Evolutionary conservation across 2,888 invertebrate species (phyloP), one percentile per base, ranked within the genome.

Genomic region (Drosophila dives): DNA sequence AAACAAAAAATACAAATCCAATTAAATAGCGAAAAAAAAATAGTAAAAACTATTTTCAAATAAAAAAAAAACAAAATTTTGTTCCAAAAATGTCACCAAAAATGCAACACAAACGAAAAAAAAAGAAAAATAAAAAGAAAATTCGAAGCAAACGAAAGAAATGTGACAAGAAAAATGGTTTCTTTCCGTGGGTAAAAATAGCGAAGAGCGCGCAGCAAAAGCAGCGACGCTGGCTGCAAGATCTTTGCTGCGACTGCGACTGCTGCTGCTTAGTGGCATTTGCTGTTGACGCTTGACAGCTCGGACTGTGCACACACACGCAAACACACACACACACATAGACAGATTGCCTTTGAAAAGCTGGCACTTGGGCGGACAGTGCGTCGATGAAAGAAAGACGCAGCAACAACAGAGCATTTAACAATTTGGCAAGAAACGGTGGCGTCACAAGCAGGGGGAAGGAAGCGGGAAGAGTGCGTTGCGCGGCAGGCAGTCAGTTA

Each of bases 161-260:
- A 81, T 76, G 45, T 45, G 82, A 73, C 78, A 69, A 72, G 72
- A 81, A 75, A 86, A 86, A 86, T 89, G 75, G 72, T 86, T 82
- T 85, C 77, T 86, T 83, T 86, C 78, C 88, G 89, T 70, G 75
- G 63, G 81, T 87, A 89, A 83, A 87, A 87, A 87, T 87, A 87
- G 83, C 67, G 23, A 76, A 29, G 38, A 55, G 55, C 55, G 34
- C 53, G 17, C 36, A n/a, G 36, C 38, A 38, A n/a, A 29, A 75
- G 40, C 73, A 72, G 75, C 66, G 68, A 59, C 63, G 74, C 53
- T n/a, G 38, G 50, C 68, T 50, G 58, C 51, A 71, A 23, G 68
- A 45, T 26, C 62, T 40, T n/a, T 69, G 48, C 34, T 45, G 34
- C 60, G 53, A 55, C 33, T 32, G 56, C 54, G 54, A 32, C 29